A percentile compares a stretch with the other conserved stretches of the same genome.
phyloP scores from a whole-genome alignment of 2,888 invertebrate genomes.

The Cheilosia soror region DNA sequence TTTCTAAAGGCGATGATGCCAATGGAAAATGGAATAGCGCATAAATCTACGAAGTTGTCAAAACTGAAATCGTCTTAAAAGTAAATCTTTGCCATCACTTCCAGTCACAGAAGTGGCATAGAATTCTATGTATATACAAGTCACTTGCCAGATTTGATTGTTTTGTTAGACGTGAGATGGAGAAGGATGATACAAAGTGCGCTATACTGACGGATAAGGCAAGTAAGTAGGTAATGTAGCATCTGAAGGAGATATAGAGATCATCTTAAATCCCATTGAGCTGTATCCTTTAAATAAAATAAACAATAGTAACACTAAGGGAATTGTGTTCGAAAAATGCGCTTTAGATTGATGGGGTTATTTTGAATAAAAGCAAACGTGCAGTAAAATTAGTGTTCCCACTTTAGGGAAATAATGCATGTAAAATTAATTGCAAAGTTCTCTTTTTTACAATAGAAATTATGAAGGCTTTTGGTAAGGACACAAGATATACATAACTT shows the following conservation, averaged over 20 bases:
- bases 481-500: too few relatives aligned
- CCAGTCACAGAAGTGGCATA: neutral
- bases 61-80: constrained; percentile 54
- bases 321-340: neutral
- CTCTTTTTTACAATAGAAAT: too few relatives aligned
- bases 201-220: neutral
- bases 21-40: constrained; percentile 20
- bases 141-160: constrained; percentile 15
- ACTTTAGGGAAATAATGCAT: too few relatives aligned
- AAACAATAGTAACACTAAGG: neutral
- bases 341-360: constrained; percentile 4
- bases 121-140: neutral
- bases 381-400: constrained; percentile 4
- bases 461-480: too few relatives aligned
- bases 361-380: neutral
- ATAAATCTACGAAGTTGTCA: constrained; percentile 49
- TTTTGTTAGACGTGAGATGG: neutral
- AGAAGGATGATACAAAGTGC: neutral
- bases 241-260: constrained; percentile 26
- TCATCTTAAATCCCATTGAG: constrained; percentile 42
- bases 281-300: constrained; percentile 29
- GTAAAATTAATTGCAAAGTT: too few relatives aligned
- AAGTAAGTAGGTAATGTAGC: constrained; percentile 24
- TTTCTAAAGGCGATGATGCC: constrained; percentile 31
- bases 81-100: constrained; percentile 21